A percentile compares a stretch with the other conserved stretches of the same genome.
phyloP scores from a whole-genome alignment of 2,113 vertebrate species.

The Tachysurus vachellii region DNA sequence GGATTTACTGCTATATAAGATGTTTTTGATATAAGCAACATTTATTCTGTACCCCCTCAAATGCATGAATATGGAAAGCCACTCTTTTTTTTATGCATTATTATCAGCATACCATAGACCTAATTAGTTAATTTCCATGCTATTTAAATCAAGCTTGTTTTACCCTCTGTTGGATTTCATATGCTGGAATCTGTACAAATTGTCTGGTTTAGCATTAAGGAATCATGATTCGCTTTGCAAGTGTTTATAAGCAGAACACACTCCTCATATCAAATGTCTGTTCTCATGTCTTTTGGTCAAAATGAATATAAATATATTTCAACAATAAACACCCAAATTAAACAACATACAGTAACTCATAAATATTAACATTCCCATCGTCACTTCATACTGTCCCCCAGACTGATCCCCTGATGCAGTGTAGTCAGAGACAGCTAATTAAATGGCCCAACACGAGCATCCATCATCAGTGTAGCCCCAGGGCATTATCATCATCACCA shows the following conservation, averaged over 20 bases:
- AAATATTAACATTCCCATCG: neutral
- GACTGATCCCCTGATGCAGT: conserved; percentile 41
- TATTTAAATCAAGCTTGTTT: conserved; percentile 14
- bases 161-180: neutral
- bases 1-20: neutral
- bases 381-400: neutral
- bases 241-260: neutral
- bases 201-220: neutral
- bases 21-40: neutral
- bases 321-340: neutral
- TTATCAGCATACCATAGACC: conserved; percentile 19
- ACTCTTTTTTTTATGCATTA: neutral
- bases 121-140: conserved; percentile 38
- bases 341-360: neutral
- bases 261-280: neutral
- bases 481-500: conserved; percentile 40
- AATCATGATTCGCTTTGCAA: neutral
- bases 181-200: conserved; percentile 15
- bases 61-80: neutral
- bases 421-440: conserved; percentile 49
- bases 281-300: neutral
- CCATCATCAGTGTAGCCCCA: conserved; percentile 48
- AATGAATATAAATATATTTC: neutral
- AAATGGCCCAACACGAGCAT: conserved; percentile 49
- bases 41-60: neutral